These are phyloP conservation scores for Rhinolophus ferrumequinum DNA, from an alignment of 2,113 vertebrate species.

Conservation along the genomic window DNA sequence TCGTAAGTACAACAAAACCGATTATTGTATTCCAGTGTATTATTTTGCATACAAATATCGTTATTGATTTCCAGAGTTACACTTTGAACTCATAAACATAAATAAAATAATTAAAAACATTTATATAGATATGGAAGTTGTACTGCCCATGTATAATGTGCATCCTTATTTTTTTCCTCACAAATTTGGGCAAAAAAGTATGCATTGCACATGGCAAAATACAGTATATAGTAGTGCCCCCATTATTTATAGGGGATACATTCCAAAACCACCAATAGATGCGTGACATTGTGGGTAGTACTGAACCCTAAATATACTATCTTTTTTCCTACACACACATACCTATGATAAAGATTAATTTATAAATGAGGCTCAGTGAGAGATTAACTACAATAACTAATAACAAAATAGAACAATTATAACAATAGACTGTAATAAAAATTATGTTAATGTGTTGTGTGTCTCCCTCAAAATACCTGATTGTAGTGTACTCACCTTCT, in stretches of 20 bases:
- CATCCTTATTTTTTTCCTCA: too few species aligned
- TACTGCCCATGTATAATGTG: too few species aligned
- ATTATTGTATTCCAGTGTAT: too few species aligned
- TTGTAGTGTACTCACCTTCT: neutral
- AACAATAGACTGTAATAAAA: neutral
- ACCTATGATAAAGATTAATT: neutral
- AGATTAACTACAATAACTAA: neutral
- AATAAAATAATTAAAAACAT: too few species aligned
- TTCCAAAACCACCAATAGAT: neutral
- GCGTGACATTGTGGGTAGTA: neutral
- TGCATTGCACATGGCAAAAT: too few species aligned
- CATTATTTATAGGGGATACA: too few species aligned
- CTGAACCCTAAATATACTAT: neutral
- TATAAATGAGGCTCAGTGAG: neutral
- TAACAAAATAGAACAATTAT: neutral
- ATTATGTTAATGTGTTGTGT: neutral
- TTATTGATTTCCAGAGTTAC: too few species aligned
- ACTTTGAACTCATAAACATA: too few species aligned
- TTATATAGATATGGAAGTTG: too few species aligned
- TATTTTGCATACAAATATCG: too few species aligned
- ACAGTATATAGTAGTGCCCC: neutral
- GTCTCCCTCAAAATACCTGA: neutral
- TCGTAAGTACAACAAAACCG: too few species aligned
- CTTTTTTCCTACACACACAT: neutral
- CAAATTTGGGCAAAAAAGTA: too few species aligned